A percentile compares a stretch with the other conserved stretches of the same genome.
Conservation (phyloP, 2,888 invertebrate species). For the Branchinecta sandiegonensis region DNA sequence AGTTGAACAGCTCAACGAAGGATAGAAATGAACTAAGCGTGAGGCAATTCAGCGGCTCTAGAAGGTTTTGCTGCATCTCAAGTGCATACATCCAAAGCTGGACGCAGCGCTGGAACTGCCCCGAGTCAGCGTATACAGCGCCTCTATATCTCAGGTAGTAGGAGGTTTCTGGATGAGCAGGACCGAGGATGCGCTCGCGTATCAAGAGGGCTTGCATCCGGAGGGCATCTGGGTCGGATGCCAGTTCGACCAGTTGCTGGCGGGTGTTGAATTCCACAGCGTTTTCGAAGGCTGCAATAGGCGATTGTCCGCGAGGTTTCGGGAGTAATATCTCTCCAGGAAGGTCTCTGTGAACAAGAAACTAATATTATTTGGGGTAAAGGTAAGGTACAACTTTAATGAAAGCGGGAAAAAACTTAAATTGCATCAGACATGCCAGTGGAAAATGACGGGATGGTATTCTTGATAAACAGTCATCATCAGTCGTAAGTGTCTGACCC, state of each 20-base stretch:
- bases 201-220: conserved; percentile 84
- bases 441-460: no score
- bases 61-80: conserved; percentile 84
- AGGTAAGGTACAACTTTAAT: background rate
- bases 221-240: conserved; percentile 89
- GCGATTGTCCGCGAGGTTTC: conserved; percentile 53
- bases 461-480: no score
- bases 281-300: conserved; percentile 75
- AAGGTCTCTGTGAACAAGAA: conserved; percentile 39
- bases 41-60: conserved; percentile 83
- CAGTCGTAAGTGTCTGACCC: no score
- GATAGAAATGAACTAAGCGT: conserved; percentile 86
- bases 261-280: conserved; percentile 64
- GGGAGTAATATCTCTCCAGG: conserved; percentile 50
- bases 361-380: background rate
- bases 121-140: conserved; percentile 85
- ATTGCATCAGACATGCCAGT: no score
- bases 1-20: conserved; percentile 85
- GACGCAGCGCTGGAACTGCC: conserved; percentile 75
- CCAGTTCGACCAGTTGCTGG: conserved; percentile 65
- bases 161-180: conserved; percentile 90
- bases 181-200: conserved; percentile 72
- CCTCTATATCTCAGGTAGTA: conserved; percentile 89
- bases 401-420: background rate
- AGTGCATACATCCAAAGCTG: conserved; percentile 92